A percentile compares a stretch with the other conserved stretches of the same genome.
Conservation (phyloP, 2,797 vertebrate genomes). For the Cuculus canorus region DNA sequence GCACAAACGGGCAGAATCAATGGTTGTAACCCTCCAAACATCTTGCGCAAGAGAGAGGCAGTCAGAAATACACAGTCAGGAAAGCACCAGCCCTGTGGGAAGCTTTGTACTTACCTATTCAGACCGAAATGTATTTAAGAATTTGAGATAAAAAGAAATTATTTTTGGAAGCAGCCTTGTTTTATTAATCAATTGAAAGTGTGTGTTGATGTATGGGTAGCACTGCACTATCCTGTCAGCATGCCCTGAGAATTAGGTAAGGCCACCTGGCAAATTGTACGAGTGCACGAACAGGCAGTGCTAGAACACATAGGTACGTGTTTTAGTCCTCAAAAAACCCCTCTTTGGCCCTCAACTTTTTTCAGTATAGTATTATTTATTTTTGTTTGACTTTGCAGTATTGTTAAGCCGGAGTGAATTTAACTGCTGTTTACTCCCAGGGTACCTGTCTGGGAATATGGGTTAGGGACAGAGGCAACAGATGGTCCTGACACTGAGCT, state of each 20-base stretch:
- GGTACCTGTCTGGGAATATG: neutral
- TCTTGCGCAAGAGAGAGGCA: neutral
- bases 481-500: neutral
- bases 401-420: neutral
- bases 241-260: neutral
- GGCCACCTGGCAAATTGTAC: neutral
- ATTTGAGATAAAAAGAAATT: neutral
- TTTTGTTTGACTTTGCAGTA: neutral
- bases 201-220: neutral
- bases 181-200: neutral
- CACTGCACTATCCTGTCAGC: neutral
- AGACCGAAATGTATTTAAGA: neutral
- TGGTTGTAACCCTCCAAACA: neutral
- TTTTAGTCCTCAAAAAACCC: neutral
- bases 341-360: neutral
- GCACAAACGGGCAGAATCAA: neutral
- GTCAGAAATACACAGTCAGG: neutral
- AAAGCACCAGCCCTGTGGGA: neutral
- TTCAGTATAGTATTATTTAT: neutral
- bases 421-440: neutral
- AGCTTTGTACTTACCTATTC: neutral
- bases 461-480: neutral
- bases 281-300: too few species aligned
- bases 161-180: neutral
- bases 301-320: fast-evolving